A percentile compares a stretch with the other conserved stretches of the same genome.
phyloP scores from a whole-genome alignment of 2,797 vertebrate genomes.

The Perdix hodgsoniae region DNA sequence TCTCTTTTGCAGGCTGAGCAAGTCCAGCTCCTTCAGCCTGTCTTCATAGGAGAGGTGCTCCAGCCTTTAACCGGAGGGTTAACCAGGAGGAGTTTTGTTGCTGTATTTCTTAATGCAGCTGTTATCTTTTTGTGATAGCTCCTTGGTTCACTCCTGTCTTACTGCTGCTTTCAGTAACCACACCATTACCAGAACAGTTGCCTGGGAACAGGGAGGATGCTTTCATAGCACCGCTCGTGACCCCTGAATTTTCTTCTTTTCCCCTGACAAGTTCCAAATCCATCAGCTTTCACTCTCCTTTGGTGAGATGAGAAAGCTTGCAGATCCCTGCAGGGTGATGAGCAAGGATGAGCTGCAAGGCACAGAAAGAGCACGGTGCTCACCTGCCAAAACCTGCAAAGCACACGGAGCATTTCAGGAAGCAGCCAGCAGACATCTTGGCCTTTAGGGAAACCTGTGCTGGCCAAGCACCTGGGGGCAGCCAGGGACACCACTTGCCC shows the following conservation, averaged over 20 bases:
- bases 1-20: too few species aligned
- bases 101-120: neutral
- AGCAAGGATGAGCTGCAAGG: neutral
- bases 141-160: neutral
- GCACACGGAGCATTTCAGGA: neutral
- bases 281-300: neutral
- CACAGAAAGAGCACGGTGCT: neutral
- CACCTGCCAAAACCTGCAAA: neutral
- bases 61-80: neutral
- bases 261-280: neutral
- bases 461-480: accelerated
- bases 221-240: neutral
- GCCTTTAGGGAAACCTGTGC: neutral
- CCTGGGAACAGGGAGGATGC: neutral
- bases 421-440: neutral
- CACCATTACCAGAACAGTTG: neutral
- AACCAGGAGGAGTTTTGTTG: neutral
- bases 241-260: neutral
- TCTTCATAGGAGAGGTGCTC: too few species aligned
- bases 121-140: neutral
- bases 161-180: neutral
- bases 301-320: neutral
- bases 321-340: neutral
- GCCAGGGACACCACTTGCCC: neutral
- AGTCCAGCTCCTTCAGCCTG: too few species aligned